A percentile compares a stretch with the other conserved stretches of the same genome.
Evolutionary conservation across 2,888 invertebrate genomes (phyloP).

Genomic region (Prosapia bicincta): DNA sequence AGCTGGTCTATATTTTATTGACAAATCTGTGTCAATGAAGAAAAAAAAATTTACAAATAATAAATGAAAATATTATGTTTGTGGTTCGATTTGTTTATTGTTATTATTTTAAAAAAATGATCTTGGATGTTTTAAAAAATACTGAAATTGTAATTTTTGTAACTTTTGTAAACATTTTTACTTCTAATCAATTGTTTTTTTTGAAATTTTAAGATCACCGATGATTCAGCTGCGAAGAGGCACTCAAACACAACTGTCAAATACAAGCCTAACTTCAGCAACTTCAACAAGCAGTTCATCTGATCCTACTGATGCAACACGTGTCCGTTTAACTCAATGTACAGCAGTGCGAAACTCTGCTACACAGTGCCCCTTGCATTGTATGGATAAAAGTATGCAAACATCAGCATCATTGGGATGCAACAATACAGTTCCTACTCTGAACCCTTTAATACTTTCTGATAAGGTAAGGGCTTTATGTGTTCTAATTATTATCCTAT

Average conservation of each 20-base stretch:
- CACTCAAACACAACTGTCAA: slow-evolving; percentile 15
- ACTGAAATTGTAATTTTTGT: too few relatives aligned
- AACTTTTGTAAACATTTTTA: too few relatives aligned
- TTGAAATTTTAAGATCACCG: slow-evolving; percentile 14
- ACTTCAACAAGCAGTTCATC: slow-evolving; percentile 8
- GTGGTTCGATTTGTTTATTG: too few relatives aligned
- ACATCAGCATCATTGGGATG: slow-evolving; percentile 50
- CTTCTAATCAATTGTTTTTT: too few relatives aligned
- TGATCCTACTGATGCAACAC: slow-evolving; percentile 25
- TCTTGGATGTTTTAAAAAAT: too few relatives aligned
- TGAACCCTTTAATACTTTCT: neutral
- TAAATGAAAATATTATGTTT: too few relatives aligned
- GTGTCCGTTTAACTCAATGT: neutral
- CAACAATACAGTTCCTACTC: neutral
- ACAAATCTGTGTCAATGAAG: too few relatives aligned
- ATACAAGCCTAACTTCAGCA: neutral
- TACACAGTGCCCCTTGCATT: slow-evolving; percentile 54
- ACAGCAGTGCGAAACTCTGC: slow-evolving; percentile 36
- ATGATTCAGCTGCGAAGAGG: slow-evolving; percentile 12
- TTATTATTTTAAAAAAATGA: too few relatives aligned
- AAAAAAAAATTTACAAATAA: too few relatives aligned
- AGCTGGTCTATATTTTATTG: too few relatives aligned
- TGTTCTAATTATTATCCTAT: too few relatives aligned
- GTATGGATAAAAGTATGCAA: slow-evolving; percentile 72
- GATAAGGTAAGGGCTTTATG: neutral